phyloP scores from a whole-genome alignment of 2,113 vertebrate genomes.

The Quiscalus mexicanus region DNA sequence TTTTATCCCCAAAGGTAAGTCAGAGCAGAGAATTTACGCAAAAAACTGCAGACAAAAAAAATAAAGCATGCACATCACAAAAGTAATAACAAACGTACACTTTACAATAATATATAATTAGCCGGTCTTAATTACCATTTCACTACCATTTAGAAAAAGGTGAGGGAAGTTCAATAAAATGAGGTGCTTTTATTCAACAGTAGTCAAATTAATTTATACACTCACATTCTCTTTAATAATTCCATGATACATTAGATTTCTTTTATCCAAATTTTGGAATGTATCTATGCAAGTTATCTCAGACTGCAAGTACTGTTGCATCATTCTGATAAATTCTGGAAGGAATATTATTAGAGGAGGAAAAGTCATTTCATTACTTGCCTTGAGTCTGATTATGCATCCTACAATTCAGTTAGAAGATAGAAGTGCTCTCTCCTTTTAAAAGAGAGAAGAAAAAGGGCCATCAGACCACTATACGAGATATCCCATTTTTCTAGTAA shows the following conservation, averaged over 20 bases:
- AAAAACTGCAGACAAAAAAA: not conserved
- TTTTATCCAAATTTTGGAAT: constrained; percentile 50
- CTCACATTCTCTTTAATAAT: constrained; percentile 42
- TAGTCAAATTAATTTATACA: constrained; percentile 57
- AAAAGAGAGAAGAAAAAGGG: constrained; percentile 6
- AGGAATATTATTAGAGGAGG: constrained; percentile 2
- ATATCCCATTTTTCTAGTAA: constrained; percentile 24
- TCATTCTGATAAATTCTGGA: constrained; percentile 42
- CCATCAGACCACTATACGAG: not conserved
- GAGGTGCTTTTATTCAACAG: constrained; percentile 54
- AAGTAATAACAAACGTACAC: constrained; percentile 52
- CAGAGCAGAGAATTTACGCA: not conserved
- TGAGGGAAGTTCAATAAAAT: constrained; percentile 45
- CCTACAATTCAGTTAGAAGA: constrained; percentile 30
- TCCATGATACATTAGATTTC: not conserved
- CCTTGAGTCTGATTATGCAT: constrained; percentile 40
- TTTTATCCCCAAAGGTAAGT: not conserved
- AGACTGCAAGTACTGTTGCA: not conserved
- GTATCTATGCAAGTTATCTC: not conserved
- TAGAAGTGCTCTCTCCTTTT: constrained; percentile 34
- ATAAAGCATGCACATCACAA: not conserved
- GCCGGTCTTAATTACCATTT: constrained; percentile 58
- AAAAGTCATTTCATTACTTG: constrained; percentile 29
- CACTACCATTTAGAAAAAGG: constrained; percentile 46
- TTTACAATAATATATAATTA: constrained; percentile 54